These are phyloP conservation scores for Acrocephalus arundinaceus DNA, from an alignment of 2,113 vertebrate genomes.

Conservation along the genomic window DNA sequence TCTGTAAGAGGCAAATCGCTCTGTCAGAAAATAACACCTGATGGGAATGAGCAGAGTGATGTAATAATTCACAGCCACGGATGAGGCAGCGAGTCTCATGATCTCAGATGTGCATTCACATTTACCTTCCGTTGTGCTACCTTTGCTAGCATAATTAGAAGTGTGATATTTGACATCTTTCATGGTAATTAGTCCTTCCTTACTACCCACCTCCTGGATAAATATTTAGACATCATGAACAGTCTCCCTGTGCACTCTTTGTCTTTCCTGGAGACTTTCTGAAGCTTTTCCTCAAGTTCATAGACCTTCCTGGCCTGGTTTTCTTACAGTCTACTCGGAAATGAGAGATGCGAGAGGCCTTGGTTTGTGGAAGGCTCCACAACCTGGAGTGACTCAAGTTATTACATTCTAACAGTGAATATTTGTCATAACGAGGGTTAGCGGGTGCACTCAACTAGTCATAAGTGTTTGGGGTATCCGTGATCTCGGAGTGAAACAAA, in stretches of 20 bases:
- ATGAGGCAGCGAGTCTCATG: not conserved
- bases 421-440: accelerated
- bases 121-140: not conserved
- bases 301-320: not conserved
- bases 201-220: not conserved
- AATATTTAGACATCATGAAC: not conserved
- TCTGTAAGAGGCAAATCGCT: not conserved
- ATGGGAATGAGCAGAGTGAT: not conserved
- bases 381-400: accelerated
- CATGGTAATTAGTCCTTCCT: not conserved
- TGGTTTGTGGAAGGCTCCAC: not conserved
- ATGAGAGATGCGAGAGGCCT: accelerated
- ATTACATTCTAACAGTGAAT: accelerated
- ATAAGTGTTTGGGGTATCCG: accelerated
- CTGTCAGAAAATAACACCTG: not conserved
- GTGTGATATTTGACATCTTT: conserved; percentile 15
- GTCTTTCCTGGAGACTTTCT: not conserved
- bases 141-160: not conserved
- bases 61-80: not conserved
- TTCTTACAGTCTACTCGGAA: not conserved
- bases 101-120: not conserved
- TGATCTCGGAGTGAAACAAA: not conserved
- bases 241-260: not conserved
- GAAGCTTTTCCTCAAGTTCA: not conserved
- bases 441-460: not conserved